phyloP scores from a whole-genome alignment of 1,140 invertebrate genomes.

The Plectrocnemia conspersa region DNA sequence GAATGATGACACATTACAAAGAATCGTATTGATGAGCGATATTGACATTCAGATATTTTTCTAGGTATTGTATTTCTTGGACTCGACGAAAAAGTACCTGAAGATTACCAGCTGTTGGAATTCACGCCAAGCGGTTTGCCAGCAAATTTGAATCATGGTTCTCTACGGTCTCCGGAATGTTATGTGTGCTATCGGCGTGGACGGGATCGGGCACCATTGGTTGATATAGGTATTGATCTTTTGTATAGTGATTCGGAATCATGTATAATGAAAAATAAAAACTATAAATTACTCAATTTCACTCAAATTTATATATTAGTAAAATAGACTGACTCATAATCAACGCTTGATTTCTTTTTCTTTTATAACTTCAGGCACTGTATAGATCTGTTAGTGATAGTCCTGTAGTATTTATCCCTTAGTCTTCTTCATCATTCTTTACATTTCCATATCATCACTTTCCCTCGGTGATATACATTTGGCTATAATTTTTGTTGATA shows the following conservation, averaged over 20 bases:
- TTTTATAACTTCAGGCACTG: too few relatives aligned
- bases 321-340: too few relatives aligned
- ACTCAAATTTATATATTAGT: too few relatives aligned
- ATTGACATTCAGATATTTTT: constrained; percentile 10
- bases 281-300: too few relatives aligned
- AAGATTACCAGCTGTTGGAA: constrained; percentile 77
- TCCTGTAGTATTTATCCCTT: too few relatives aligned
- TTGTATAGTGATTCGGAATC: neutral
- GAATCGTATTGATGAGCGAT: neutral
- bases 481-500: too few relatives aligned
- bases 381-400: too few relatives aligned
- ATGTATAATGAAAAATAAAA: too few relatives aligned
- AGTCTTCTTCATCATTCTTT: too few relatives aligned
- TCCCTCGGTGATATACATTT: too few relatives aligned
- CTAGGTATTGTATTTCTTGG: constrained; percentile 86
- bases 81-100: constrained; percentile 78
- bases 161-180: constrained; percentile 86
- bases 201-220: constrained; percentile 90
- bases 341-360: too few relatives aligned
- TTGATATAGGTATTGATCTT: constrained; percentile 90
- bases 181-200: constrained; percentile 90
- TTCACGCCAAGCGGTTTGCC: constrained; percentile 78
- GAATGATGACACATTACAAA: neutral
- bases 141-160: constrained; percentile 97
- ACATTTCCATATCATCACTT: too few relatives aligned